Conservation (phyloP, 1,140 invertebrate species). For the Manduca sexta region DNA sequence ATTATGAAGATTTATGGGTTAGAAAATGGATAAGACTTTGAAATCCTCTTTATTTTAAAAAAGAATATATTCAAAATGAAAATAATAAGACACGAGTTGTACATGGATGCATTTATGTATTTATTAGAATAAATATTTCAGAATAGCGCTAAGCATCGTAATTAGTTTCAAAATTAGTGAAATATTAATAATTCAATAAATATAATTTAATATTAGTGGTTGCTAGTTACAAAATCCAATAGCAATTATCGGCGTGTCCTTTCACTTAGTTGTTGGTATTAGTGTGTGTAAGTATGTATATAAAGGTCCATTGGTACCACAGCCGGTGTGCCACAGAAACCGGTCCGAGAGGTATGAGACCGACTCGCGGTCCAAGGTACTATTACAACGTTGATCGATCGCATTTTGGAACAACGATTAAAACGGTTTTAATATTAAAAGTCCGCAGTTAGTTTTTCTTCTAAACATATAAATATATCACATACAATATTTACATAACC, state of each 20-base stretch:
- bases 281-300: constrained; percentile 35
- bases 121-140: no score
- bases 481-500: no score
- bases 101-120: no score
- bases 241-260: constrained; percentile 65
- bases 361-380: constrained; percentile 59
- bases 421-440: constrained; percentile 27
- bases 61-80: no score
- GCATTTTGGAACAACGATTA: constrained; percentile 55
- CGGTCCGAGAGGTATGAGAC: constrained; percentile 62
- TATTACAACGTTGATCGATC: constrained; percentile 66
- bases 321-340: constrained; percentile 62
- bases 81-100: neutral
- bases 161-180: no score
- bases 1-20: constrained; percentile 38
- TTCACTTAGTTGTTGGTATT: constrained; percentile 61
- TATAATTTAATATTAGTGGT: constrained; percentile 17
- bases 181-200: constrained; percentile 29
- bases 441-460: no score
- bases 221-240: constrained; percentile 53
- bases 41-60: no score
- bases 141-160: no score
- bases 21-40: constrained; percentile 2
- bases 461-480: no score
- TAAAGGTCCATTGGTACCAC: constrained; percentile 47